Evolutionary conservation across 1,140 invertebrate genomes (phyloP).

Genomic region (Sminthurides bifidus): DNA sequence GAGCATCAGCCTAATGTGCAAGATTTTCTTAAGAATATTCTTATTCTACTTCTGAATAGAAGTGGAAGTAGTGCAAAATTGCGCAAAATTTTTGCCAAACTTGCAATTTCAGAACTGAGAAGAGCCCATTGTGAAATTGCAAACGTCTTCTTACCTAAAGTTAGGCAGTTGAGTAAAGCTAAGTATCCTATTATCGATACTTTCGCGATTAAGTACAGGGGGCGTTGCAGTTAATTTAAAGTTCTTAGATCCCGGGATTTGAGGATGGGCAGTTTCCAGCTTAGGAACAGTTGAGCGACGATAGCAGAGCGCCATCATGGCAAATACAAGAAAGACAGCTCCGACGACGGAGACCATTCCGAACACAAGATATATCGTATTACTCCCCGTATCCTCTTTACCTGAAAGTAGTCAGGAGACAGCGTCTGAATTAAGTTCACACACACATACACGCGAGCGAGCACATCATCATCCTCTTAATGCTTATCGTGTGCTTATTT

Average conservation of each 20-base stretch:
- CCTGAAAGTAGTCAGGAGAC: no score
- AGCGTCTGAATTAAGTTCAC: no score
- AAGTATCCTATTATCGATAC: constrained; percentile 32
- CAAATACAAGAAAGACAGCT: constrained; percentile 95
- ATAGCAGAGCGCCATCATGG: constrained; percentile 96
- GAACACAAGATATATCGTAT: constrained; percentile 90
- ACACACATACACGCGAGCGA: no score
- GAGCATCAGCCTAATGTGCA: no score
- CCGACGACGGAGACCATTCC: constrained; percentile 96
- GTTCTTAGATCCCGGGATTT: constrained; percentile 29
- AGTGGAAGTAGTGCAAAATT: not conserved
- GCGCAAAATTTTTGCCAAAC: not conserved
- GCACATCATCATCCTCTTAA: no score
- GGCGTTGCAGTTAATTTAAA: constrained; percentile 22
- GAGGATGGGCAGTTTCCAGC: constrained; percentile 20
- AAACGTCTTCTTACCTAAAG: constrained; percentile 20
- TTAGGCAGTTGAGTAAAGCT: constrained; percentile 31
- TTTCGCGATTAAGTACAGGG: constrained; percentile 18
- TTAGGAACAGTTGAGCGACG: constrained; percentile 37
- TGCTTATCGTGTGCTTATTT: no score
- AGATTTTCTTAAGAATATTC: no score
- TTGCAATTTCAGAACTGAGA: no score
- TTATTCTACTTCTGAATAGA: not conserved
- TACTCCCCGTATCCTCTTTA: no score
- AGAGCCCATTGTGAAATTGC: not conserved